A percentile compares a stretch with the other conserved stretches of the same genome.
Evolutionary conservation across 2,797 vertebrate species (phyloP).

Genomic region (Tragelaphus eurycerus): DNA sequence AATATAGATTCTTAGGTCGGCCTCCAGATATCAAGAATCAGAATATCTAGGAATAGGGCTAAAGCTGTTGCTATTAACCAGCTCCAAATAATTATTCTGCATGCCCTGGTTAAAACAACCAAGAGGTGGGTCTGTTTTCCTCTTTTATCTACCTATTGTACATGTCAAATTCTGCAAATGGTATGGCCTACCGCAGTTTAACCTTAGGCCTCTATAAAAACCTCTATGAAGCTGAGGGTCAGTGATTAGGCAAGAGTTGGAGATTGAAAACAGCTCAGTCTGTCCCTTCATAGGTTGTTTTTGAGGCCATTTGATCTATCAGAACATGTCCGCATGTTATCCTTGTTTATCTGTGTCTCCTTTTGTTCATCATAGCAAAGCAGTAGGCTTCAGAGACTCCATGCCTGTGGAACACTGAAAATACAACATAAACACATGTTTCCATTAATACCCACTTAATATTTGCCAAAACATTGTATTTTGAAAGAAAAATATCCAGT

Average conservation of each 20-base stretch:
- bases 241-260: background rate
- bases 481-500: background rate
- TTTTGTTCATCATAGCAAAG: background rate
- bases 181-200: background rate
- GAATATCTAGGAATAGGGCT: background rate
- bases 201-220: background rate
- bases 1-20: background rate
- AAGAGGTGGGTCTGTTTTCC: background rate
- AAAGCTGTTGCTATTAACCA: background rate
- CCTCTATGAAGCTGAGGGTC: background rate
- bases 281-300: background rate
- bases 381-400: background rate
- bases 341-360: background rate
- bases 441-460: background rate
- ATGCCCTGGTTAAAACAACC: background rate
- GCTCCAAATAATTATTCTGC: background rate
- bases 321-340: rapidly evolving
- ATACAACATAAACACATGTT: background rate
- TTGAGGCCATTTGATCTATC: background rate
- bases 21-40: background rate
- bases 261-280: background rate
- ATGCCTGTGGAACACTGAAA: background rate
- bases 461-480: background rate
- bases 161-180: background rate
- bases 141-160: background rate